phyloP scores from a whole-genome alignment of 2,888 invertebrate species.

The Nemotelus pantherinus region DNA sequence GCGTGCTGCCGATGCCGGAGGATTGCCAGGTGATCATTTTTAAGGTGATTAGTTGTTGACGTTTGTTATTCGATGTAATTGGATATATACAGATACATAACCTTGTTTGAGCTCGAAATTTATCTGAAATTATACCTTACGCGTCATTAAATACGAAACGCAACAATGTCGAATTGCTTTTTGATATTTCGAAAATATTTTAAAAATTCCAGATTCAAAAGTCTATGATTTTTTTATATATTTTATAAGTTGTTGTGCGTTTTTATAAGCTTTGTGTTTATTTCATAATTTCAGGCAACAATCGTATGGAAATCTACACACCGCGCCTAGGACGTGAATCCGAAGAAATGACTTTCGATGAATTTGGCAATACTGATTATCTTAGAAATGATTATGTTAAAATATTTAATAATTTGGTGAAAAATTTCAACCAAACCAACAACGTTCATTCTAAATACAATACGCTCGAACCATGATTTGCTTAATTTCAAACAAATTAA shows the following conservation, averaged over 20 bases:
- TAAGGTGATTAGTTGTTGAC: constrained; percentile 53
- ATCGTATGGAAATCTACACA: constrained; percentile 49
- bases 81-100: constrained; percentile 26
- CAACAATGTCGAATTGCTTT: no score
- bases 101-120: constrained; percentile 34
- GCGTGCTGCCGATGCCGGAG: constrained; percentile 50
- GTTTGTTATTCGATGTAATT: constrained; percentile 16
- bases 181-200: no score
- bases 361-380: constrained; percentile 26
- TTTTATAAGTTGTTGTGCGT: not conserved
- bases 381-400: constrained; percentile 42
- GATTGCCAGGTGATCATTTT: constrained; percentile 52
- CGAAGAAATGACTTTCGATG: constrained; percentile 55
- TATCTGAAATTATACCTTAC: not conserved
- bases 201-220: no score
- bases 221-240: not conserved
- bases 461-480: no score
- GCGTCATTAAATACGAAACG: no score
- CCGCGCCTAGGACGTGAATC: constrained; percentile 61
- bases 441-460: not conserved
- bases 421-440: not conserved
- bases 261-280: not conserved
- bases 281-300: constrained; percentile 5
- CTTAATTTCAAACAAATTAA: no score
- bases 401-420: constrained; percentile 28